These are phyloP conservation scores for Cuniculus paca DNA, from an alignment of 2,797 vertebrate species.

Conservation along the genomic window DNA sequence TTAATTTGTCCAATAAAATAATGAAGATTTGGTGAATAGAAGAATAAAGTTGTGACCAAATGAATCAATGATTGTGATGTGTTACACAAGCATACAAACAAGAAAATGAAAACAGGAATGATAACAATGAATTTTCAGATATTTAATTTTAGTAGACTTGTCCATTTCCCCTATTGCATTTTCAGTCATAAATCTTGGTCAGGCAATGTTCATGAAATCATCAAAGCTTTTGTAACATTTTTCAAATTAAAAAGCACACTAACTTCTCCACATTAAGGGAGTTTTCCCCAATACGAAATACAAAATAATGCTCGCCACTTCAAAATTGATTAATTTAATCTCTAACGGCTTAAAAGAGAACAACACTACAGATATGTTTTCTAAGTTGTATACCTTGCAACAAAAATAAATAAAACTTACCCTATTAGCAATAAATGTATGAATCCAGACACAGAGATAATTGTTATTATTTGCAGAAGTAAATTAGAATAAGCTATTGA, in stretches of 20 bases:
- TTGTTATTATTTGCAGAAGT: background rate
- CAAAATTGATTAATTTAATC: background rate
- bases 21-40: background rate
- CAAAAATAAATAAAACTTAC: background rate
- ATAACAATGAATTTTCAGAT: background rate
- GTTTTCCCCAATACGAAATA: conserved; percentile 38
- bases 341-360: background rate
- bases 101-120: background rate
- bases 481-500: background rate
- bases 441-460: background rate
- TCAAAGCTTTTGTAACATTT: conserved; percentile 28
- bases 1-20: conserved; percentile 2
- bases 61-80: background rate
- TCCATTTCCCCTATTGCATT: background rate
- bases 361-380: background rate
- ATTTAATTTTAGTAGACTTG: background rate
- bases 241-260: background rate
- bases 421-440: background rate
- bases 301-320: background rate
- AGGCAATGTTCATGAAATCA: background rate
- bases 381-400: background rate
- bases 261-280: conserved; percentile 14
- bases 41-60: background rate
- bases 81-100: background rate
- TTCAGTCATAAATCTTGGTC: background rate